A percentile compares a stretch with the other conserved stretches of the same genome.
Evolutionary conservation across 2,888 invertebrate genomes (phyloP).

Genomic region (Autographa gamma): DNA sequence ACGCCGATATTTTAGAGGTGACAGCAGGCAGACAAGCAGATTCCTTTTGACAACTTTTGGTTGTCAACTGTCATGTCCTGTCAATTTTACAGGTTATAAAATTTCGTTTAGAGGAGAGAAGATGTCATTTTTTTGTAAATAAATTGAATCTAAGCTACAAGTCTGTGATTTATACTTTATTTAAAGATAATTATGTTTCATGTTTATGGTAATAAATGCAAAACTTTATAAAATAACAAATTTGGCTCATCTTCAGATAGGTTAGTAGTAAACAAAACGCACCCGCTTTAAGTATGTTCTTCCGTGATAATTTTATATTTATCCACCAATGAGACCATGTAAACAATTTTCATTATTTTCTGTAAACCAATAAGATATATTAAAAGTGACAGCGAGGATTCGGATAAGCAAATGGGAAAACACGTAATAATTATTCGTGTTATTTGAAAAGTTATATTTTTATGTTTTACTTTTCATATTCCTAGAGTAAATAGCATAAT

Average conservation of each 20-base stretch:
- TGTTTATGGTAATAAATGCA: too few relatives aligned
- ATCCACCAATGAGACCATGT: not conserved
- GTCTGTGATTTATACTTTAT: too few relatives aligned
- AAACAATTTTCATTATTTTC: not conserved
- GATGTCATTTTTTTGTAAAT: too few relatives aligned
- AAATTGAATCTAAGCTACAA: too few relatives aligned
- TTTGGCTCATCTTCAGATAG: too few relatives aligned
- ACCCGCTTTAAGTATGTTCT: not conserved
- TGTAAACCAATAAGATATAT: not conserved
- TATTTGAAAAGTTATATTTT: conserved; percentile 51
- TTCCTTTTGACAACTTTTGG: not conserved
- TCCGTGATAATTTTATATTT: not conserved
- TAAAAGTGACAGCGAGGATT: not conserved
- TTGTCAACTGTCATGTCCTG: not conserved
- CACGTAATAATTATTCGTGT: conserved; percentile 45
- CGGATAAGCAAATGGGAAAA: not conserved
- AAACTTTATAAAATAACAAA: too few relatives aligned
- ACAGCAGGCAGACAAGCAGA: not conserved
- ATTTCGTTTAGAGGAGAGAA: not conserved
- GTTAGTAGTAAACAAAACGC: not conserved
- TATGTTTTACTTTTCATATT: conserved; percentile 65
- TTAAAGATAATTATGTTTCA: too few relatives aligned
- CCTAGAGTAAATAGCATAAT: conserved; percentile 49
- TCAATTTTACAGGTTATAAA: not conserved
- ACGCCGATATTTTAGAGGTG: conserved; percentile 2